Evolutionary conservation across 2,888 invertebrate species (phyloP).

Genomic region (Temnothorax unifasciatus): DNA sequence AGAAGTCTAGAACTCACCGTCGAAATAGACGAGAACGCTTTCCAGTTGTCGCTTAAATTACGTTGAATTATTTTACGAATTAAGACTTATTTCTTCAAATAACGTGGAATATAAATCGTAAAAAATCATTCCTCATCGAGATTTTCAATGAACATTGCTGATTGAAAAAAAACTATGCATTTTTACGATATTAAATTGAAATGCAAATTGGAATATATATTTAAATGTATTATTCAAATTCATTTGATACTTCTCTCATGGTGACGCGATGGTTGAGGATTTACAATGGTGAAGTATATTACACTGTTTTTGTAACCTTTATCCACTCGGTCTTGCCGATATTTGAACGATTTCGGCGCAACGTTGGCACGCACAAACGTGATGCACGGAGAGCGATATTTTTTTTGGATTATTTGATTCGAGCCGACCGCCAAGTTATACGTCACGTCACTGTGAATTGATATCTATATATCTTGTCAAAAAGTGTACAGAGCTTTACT

Average conservation of each 20-base stretch:
- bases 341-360: conserved; percentile 2
- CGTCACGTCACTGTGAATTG: conserved; percentile 27
- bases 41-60: conserved; percentile 10
- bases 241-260: not conserved
- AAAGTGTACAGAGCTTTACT: conserved; percentile 15
- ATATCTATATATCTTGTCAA: conserved; percentile 25
- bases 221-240: conserved; percentile 9
- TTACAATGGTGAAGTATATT: conserved; percentile 11
- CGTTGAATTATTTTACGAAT: conserved; percentile 5
- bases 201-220: not conserved
- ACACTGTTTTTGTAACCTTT: conserved; percentile 34
- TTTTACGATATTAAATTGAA: not conserved
- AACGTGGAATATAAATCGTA: not conserved
- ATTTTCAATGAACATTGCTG: not conserved
- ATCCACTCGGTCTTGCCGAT: conserved; percentile 33
- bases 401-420: conserved; percentile 40
- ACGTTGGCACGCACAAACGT: conserved; percentile 11
- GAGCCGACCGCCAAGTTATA: conserved; percentile 22
- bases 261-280: not conserved
- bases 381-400: conserved; percentile 44
- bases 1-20: conserved; percentile 47
- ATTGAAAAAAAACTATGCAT: not conserved
- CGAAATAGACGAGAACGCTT: conserved; percentile 16
- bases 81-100: not conserved
- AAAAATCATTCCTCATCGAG: not conserved